A percentile compares a stretch with the other conserved stretches of the same genome.
Evolutionary conservation across 2,797 vertebrate species (phyloP).

Genomic region (Xenops minutus): DNA sequence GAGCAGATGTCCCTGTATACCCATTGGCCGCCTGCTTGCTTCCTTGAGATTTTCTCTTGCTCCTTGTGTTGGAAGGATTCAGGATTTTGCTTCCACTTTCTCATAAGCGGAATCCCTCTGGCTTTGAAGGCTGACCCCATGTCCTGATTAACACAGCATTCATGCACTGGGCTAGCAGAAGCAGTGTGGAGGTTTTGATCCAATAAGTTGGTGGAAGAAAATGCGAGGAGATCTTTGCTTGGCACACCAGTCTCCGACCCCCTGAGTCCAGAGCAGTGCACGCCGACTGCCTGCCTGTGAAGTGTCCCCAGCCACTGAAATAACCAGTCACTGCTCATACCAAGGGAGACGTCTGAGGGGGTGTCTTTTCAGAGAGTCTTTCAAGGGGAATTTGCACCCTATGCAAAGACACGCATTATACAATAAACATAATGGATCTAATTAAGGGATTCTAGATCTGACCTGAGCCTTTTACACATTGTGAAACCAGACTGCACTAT

Average conservation of each 20-base stretch:
- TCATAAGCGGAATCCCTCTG: not conserved
- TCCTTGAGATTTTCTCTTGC: not conserved
- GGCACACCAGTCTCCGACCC: rapidly evolving
- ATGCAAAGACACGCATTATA: not conserved
- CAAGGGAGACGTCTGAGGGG: not conserved
- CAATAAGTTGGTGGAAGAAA: not conserved
- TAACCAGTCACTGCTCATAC: too few species aligned
- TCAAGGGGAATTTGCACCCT: not conserved
- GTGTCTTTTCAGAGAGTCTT: not conserved
- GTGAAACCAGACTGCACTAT: not conserved
- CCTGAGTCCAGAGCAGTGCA: not conserved
- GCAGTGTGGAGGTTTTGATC: not conserved
- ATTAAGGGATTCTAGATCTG: not conserved
- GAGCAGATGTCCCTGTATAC: not conserved
- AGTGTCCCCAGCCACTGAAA: not conserved
- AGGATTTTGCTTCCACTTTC: not conserved
- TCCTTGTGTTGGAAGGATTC: not conserved
- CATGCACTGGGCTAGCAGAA: not conserved
- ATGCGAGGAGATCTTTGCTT: not conserved
- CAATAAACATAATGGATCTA: not conserved
- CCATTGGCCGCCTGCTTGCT: not conserved
- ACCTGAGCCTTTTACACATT: not conserved
- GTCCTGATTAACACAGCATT: not conserved
- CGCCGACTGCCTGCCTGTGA: not conserved
- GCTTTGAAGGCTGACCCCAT: not conserved